These are phyloP conservation scores for Melipona quadrifasciata DNA, from an alignment of 1,140 invertebrate species.

Conservation along the genomic window DNA sequence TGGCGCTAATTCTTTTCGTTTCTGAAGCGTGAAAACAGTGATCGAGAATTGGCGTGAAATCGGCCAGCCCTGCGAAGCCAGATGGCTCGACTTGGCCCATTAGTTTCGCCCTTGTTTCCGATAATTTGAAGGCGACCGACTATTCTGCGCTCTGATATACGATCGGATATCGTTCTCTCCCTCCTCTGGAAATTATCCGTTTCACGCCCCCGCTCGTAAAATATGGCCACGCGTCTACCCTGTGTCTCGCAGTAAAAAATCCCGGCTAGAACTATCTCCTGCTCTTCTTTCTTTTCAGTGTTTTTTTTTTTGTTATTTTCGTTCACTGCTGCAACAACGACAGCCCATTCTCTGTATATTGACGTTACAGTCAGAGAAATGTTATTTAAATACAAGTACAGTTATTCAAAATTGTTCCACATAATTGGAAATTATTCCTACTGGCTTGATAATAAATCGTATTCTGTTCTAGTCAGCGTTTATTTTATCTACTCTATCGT, in stretches of 20 bases:
- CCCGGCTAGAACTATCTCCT: conserved; percentile 21
- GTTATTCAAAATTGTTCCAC: background rate
- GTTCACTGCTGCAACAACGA: background rate
- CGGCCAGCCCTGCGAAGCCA: conserved; percentile 71
- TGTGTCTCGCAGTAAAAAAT: conserved; percentile 19
- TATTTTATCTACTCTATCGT: background rate
- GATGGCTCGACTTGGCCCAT: conserved; percentile 74
- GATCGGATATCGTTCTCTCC: conserved; percentile 72
- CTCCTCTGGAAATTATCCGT: conserved; percentile 75
- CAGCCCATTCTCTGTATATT: background rate
- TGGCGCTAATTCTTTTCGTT: conserved; percentile 8
- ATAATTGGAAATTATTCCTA: background rate
- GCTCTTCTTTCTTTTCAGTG: background rate
- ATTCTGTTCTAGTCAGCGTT: background rate
- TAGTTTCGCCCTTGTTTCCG: conserved; percentile 78
- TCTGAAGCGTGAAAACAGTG: conserved; percentile 71
- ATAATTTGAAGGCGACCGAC: conserved; percentile 77
- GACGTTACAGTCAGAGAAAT: background rate
- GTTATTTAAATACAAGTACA: background rate
- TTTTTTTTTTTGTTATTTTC: too few relatives aligned
- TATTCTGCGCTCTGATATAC: conserved; percentile 71
- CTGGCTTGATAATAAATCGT: too few relatives aligned
- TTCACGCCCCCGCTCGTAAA: conserved; percentile 75
- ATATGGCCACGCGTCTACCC: conserved; percentile 68
- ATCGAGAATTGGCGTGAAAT: conserved; percentile 71